phyloP scores from a whole-genome alignment of 1,140 invertebrate species.

The Penaeus vannamei region DNA sequence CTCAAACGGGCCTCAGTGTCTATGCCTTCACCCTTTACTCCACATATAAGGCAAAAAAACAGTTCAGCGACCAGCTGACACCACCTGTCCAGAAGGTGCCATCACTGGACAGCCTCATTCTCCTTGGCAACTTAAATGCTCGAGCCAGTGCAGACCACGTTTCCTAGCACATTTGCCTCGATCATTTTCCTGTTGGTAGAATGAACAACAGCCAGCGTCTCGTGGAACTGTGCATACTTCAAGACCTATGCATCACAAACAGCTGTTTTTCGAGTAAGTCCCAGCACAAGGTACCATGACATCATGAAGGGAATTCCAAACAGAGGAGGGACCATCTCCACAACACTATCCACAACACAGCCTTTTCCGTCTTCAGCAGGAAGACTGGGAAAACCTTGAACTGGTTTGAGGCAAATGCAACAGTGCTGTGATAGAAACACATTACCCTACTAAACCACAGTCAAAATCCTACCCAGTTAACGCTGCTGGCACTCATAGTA shows the following conservation, averaged over 20 bases:
- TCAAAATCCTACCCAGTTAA: not conserved
- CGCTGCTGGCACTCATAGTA: not conserved
- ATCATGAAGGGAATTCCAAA: not conserved
- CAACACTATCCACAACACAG: not conserved
- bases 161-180: not conserved
- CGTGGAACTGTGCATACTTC: not conserved
- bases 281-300: not conserved
- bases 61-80: too few species aligned
- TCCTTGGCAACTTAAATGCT: not conserved
- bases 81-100: too few species aligned
- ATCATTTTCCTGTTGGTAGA: not conserved
- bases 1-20: too few species aligned
- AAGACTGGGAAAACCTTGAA: not conserved
- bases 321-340: not conserved
- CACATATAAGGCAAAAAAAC: too few species aligned
- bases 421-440: not conserved
- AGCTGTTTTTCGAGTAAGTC: not conserved
- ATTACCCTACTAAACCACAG: not conserved
- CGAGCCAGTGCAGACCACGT: not conserved
- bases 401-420: not conserved
- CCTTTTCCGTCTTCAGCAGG: not conserved
- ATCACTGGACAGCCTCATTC: slow-evolving; percentile 5
- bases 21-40: too few species aligned
- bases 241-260: too few species aligned
- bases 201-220: not conserved